Evolutionary conservation across 2,797 vertebrate species (phyloP).

Genomic region (Bovichtus diacanthus): DNA sequence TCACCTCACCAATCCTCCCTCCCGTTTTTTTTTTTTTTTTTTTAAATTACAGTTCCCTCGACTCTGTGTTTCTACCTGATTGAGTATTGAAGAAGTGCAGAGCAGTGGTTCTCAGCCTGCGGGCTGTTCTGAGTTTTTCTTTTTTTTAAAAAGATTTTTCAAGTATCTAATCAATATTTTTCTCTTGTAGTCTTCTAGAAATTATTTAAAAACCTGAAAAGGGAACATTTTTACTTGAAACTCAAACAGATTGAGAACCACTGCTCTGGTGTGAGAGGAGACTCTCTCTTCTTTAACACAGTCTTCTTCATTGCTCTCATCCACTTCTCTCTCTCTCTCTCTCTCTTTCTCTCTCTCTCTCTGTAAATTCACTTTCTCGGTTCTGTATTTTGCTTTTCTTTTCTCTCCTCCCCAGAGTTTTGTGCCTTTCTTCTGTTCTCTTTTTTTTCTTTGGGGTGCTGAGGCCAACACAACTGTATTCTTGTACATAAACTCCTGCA

Average conservation of each 20-base stretch:
- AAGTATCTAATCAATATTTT: slow-evolving; percentile 2
- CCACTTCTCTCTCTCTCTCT: slow-evolving; percentile 29
- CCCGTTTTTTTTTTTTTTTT: background rate
- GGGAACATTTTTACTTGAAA: background rate
- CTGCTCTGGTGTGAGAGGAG: slow-evolving; percentile 3
- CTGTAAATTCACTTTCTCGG: slow-evolving; percentile 47
- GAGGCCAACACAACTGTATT: slow-evolving; percentile 87
- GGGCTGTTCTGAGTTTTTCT: too few relatives aligned
- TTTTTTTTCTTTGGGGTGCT: slow-evolving; percentile 82
- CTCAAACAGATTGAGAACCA: slow-evolving; percentile 22
- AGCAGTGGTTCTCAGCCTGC: slow-evolving; percentile 31
- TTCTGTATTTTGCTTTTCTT: slow-evolving; percentile 58
- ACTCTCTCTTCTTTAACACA: background rate
- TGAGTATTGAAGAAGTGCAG: slow-evolving; percentile 38
- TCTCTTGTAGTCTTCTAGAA: background rate
- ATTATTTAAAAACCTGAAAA: background rate
- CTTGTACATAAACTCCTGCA: slow-evolving; percentile 91
- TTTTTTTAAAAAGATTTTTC: slow-evolving; percentile 2
- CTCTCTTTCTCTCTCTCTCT: slow-evolving; percentile 22
- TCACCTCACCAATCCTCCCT: slow-evolving; percentile 17
- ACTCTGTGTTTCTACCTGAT: slow-evolving; percentile 38
- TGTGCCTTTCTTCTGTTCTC: slow-evolving; percentile 90
- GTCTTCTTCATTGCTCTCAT: slow-evolving; percentile 29
- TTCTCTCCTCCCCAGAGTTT: slow-evolving; percentile 82
- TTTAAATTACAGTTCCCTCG: slow-evolving; percentile 2